Conservation (phyloP, 2,888 invertebrate genomes). For the Kuschelorhynchus macadamiae region DNA sequence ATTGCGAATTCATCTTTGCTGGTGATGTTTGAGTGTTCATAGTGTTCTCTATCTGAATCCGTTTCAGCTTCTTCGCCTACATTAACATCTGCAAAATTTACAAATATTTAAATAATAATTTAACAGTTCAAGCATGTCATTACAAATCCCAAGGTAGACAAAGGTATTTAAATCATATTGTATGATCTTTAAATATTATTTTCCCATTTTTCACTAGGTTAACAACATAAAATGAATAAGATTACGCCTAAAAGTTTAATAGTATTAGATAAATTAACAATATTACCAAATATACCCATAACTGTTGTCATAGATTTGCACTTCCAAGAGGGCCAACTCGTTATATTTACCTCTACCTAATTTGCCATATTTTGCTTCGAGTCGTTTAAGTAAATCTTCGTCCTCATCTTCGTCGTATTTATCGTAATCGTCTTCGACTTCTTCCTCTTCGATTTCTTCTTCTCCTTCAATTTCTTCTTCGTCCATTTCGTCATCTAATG, state of each 20-base stretch:
- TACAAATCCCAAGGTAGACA: no score
- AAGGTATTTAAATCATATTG: no score
- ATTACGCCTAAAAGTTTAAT: no score
- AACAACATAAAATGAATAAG: no score
- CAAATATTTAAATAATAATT: conserved; percentile 59
- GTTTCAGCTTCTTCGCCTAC: conserved; percentile 57
- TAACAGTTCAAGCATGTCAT: conserved; percentile 69
- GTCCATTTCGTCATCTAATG: conserved; percentile 58
- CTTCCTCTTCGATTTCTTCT: conserved; percentile 68
- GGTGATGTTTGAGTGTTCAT: conserved; percentile 73
- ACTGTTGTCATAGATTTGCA: no score
- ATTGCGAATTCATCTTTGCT: conserved; percentile 71
- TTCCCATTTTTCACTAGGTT: no score
- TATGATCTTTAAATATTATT: no score
- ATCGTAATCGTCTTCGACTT: conserved; percentile 70
- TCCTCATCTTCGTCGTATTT: conserved; percentile 75
- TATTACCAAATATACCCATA: no score
- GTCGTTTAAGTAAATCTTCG: conserved; percentile 76
- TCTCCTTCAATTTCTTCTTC: conserved; percentile 67
- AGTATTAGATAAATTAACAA: no score
- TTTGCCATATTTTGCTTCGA: conserved; percentile 83
- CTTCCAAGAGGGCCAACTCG: no score
- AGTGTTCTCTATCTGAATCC: conserved; percentile 60
- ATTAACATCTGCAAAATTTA: conserved; percentile 54
- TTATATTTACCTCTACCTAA: conserved; percentile 61